Evolutionary conservation across 2,888 invertebrate genomes (phyloP), one percentile per base, ranked within the genome.

Genomic region (Biston stratarius): DNA sequence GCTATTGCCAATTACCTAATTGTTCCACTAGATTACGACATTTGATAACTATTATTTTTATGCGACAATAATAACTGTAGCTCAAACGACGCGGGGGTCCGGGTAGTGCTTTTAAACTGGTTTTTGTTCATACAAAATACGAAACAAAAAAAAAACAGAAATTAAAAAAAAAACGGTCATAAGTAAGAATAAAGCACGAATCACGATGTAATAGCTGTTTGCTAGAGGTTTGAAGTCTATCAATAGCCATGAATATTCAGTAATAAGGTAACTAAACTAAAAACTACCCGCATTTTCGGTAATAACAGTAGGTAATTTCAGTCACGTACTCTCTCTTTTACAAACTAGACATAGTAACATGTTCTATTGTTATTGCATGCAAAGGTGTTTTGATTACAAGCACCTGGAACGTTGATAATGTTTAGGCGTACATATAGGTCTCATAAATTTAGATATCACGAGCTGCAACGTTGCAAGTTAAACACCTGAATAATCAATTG

Each of bases 321-420:
- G 53, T 61, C 61, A 61, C 66, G 56, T 51, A 61, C 55, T 40
- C 52, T 53, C 40, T 67, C 59, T 65, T 51, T 48, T 72, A 70
- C 61, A 60, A 56, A 71, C 64, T 67, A 69, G 58, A 70, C 78
- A 72, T 83, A 74, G 81, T 69, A 82, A 80, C 80, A 77, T 74
- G 74, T 69, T 66, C 66, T 70, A 63, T 63, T 71, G 72, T 78
- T 83, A 85, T 85, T 79, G 81, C 68, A 67, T 65, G 71, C 76
- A 79, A 75, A 72, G 66, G 71, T 83, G 83, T 83, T 87, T 80
- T 83, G 84, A 85, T 88, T 86, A 79, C 79, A 64, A 79, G 74
- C 88, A 89, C 87, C 88, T 89, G 89, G 81, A 75, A 73, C 76
- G 81, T 80, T 79, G 74, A 64, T 74, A 77, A 74, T 76, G 75